Evolutionary conservation across 1,140 invertebrate genomes (phyloP), one percentile per base, ranked within the genome.

Genomic region (Lepidurus apus): DNA sequence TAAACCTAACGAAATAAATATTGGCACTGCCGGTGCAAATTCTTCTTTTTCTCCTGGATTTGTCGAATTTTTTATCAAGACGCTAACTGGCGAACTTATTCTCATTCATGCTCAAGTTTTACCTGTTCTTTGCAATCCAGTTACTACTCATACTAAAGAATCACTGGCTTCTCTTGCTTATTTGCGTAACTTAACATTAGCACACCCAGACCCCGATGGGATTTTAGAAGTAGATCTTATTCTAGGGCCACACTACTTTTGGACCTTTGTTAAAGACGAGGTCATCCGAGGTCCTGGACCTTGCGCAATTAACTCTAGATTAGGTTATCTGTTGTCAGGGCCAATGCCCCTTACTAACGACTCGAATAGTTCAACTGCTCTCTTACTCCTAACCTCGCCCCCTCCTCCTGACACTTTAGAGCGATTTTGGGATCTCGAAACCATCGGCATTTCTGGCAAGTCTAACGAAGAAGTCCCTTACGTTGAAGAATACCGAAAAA

Each of bases 291-390:
- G 75, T 1, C 42, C 75, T 0, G 75, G 75, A 1, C 4, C 42
- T 43, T 43, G 42, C 17, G 75, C 75, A 4, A n/a, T 76, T 0
- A 9, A 24, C 8, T 76, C 75, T 13, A 76, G 0, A 17, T 13
- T 76, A 21, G 75, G 42, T 10, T 76, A 76, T 42, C 10, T 76
- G 0, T 44, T 76, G 42, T 76, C 75, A 9, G 75, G 42, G 13
- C 4, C 17, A 9, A 9, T 76, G 42, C 24, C 42, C 11, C 5
- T 21, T 42, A 21, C 21, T 9, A 44, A 44, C 10, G 11, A 43
- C 74, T 47, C 45, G 17, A 9, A 76, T 44, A 44, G 44, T 43
- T 44, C 75, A 42, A 76, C 75, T 43, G 75, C 75, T 43, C 42
- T 44, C 5, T 43, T 76, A 26, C 75, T 76, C 42, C 42, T 43